These are phyloP conservation scores for Paratilapia polleni DNA, from an alignment of 2,113 vertebrate genomes.

Conservation along the genomic window DNA sequence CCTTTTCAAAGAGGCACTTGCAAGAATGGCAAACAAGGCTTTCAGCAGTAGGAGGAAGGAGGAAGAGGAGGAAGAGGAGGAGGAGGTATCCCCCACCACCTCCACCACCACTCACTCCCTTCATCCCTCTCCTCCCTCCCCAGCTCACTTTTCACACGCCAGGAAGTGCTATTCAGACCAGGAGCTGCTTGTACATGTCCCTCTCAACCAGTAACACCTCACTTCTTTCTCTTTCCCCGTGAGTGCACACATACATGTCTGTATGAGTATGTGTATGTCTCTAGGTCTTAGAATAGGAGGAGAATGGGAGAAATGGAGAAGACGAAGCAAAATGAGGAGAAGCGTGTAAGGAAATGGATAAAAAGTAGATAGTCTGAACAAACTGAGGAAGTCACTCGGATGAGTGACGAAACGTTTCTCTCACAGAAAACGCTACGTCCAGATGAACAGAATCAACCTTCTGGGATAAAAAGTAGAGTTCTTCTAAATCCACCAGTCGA, in stretches of 20 bases:
- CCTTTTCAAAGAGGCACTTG: slow-evolving; percentile 65
- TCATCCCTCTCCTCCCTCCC: slow-evolving; percentile 51
- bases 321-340: neutral
- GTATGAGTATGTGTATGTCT: neutral
- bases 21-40: slow-evolving; percentile 83
- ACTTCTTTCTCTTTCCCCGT: slow-evolving; percentile 41
- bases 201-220: slow-evolving; percentile 59
- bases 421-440: no score
- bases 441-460: no score
- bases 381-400: no score
- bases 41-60: slow-evolving; percentile 66
- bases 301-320: neutral
- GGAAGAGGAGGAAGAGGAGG: slow-evolving; percentile 38
- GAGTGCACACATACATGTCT: neutral
- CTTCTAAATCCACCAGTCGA: neutral
- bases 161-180: slow-evolving; percentile 82
- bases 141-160: slow-evolving; percentile 78
- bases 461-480: neutral
- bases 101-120: slow-evolving; percentile 59
- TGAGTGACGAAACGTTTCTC: no score
- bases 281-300: neutral
- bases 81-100: slow-evolving; percentile 41
- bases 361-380: no score
- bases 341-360: neutral
- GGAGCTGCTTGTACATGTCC: slow-evolving; percentile 81